These are phyloP conservation scores for Athene cunicularia DNA, from an alignment of 2,113 vertebrate species.

Conservation along the genomic window DNA sequence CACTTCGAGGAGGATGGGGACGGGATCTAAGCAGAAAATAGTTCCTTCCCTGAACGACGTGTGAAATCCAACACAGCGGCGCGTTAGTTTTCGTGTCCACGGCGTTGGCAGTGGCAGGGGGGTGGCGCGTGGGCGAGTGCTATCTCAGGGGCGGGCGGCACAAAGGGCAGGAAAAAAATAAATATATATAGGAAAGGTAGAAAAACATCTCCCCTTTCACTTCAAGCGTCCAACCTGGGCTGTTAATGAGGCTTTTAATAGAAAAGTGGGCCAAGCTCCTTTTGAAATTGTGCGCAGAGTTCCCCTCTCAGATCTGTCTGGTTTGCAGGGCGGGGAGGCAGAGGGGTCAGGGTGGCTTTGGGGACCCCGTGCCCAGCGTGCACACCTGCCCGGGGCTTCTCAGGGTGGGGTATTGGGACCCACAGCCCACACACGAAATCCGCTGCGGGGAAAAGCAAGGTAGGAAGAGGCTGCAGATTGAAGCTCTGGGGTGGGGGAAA, in stretches of 20 bases:
- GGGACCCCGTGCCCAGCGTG: neutral
- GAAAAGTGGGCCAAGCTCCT: neutral
- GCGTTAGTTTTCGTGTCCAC: fast-evolving
- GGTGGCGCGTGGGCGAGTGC: neutral
- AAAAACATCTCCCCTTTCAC: neutral
- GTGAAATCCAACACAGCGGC: neutral
- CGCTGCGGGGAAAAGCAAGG: neutral
- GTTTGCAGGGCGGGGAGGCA: neutral
- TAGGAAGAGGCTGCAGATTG: neutral
- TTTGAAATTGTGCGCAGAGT: neutral
- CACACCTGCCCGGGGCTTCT: neutral
- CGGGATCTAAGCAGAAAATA: neutral
- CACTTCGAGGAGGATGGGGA: neutral
- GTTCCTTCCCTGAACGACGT: neutral
- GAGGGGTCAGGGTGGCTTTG: neutral
- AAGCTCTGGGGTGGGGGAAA: neutral
- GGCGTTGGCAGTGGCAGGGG: neutral
- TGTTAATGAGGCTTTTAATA: neutral
- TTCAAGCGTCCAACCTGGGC: neutral
- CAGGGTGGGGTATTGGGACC: neutral
- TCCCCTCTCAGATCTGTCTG: neutral
- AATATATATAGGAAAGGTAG: neutral
- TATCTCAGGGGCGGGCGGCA: neutral
- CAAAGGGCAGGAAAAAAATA: neutral
- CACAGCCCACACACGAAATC: fast-evolving